Conservation (phyloP, 2,113 vertebrate species). For the Chascanopsetta lugubris region DNA sequence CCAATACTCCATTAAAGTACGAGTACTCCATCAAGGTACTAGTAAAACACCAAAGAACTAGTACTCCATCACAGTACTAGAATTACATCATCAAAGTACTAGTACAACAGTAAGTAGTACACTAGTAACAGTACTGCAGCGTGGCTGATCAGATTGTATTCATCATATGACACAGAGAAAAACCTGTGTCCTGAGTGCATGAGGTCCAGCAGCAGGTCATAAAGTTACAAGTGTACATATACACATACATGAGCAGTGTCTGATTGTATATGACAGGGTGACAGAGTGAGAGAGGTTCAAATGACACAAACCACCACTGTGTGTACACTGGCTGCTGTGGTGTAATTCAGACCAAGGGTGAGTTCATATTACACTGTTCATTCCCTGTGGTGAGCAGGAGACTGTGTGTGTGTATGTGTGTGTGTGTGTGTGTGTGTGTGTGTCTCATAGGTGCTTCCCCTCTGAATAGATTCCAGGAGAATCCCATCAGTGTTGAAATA, state of each 20-base stretch:
- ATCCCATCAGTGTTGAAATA: conserved; percentile 55
- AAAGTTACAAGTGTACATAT: not conserved
- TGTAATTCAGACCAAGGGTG: conserved; percentile 56
- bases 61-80: conserved; percentile 10
- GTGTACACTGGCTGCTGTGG: conserved; percentile 42
- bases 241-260: not conserved
- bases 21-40: no score
- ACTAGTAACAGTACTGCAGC: no score
- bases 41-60: no score
- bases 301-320: conserved; percentile 23
- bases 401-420: conserved; percentile 28
- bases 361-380: conserved; percentile 59
- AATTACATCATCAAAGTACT: conserved; percentile 20
- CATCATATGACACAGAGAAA: conserved; percentile 8
- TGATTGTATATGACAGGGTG: conserved; percentile 8
- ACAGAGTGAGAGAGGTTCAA: conserved; percentile 24
- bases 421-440: conserved; percentile 29
- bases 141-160: not conserved
- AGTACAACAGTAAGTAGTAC: no score
- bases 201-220: not conserved
- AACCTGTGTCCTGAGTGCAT: not conserved
- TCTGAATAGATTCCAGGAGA: conserved; percentile 66
- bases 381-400: conserved; percentile 36
- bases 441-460: conserved; percentile 39
- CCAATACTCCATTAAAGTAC: no score